Percentiles rank a stretch among this genome's conserved stretches.
Evolutionary conservation across 2,888 invertebrate genomes (phyloP).

Genomic region (Rotaria magnacalcarata): DNA sequence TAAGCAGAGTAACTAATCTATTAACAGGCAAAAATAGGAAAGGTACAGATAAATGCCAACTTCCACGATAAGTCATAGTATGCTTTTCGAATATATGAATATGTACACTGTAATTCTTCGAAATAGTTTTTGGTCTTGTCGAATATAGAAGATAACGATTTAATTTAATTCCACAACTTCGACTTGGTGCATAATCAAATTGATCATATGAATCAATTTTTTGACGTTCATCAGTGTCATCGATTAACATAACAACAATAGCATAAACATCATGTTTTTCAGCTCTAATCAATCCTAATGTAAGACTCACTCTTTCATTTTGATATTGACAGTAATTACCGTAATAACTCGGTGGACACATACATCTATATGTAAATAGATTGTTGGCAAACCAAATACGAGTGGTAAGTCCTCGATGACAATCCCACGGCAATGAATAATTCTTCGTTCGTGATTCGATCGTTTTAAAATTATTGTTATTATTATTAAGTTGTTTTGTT

Average conservation of each 20-base stretch:
- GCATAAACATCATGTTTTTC: not conserved
- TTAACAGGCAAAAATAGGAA: not conserved
- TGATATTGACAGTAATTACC: slow-evolving; percentile 20
- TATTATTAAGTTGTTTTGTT: not conserved
- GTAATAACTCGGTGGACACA: slow-evolving; percentile 11
- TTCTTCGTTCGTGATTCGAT: not conserved
- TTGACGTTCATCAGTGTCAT: not conserved
- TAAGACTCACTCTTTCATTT: not conserved
- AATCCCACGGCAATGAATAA: not conserved
- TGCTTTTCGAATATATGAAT: not conserved
- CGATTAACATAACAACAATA: not conserved
- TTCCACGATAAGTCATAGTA: not conserved
- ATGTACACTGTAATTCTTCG: not conserved
- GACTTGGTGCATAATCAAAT: not conserved
- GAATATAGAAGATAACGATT: not conserved
- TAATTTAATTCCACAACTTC: slow-evolving; percentile 11
- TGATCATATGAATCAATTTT: not conserved
- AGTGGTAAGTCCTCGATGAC: not conserved
- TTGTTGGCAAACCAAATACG: not conserved
- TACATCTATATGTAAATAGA: not conserved
- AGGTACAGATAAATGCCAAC: not conserved
- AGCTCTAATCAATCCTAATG: not conserved
- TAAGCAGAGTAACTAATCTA: not conserved
- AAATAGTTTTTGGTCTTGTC: not conserved
- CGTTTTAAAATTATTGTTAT: not conserved